phyloP scores from a whole-genome alignment of 2,888 invertebrate genomes.

The Amiota mariae region DNA sequence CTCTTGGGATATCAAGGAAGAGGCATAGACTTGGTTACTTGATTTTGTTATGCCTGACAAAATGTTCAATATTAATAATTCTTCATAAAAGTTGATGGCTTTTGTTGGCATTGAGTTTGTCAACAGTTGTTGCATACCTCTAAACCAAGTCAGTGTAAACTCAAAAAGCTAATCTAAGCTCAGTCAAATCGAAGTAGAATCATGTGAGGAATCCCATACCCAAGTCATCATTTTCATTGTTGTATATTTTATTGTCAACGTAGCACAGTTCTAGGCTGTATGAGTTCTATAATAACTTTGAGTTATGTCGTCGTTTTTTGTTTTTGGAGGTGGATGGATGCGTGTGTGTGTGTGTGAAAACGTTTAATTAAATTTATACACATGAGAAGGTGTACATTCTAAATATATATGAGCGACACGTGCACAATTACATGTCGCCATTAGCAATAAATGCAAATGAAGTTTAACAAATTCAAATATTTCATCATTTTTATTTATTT shows the following conservation, averaged over 20 bases:
- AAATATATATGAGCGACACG: constrained; percentile 5
- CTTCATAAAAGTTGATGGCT: constrained; percentile 49
- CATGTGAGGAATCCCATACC: not conserved
- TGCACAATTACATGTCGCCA: constrained; percentile 35
- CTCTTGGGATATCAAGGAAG: not conserved
- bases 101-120: constrained; percentile 13
- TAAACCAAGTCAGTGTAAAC: not conserved
- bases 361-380: constrained; percentile 22
- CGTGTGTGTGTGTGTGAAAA: constrained; percentile 12
- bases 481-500: constrained; percentile 34
- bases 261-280: constrained; percentile 16
- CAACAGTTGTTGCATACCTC: constrained; percentile 26
- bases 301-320: constrained; percentile 5
- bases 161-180: not conserved
- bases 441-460: constrained; percentile 48
- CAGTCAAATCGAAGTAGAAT: constrained; percentile 5
- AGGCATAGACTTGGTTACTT: not conserved
- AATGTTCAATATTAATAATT: constrained; percentile 64
- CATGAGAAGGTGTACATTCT: not conserved
- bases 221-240: not conserved
- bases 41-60: constrained; percentile 43
- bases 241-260: constrained; percentile 16
- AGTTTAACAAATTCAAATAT: constrained; percentile 50
- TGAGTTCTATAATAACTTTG: not conserved
- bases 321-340: not conserved